phyloP scores from a whole-genome alignment of 2,797 vertebrate genomes.

The Ataeniobius toweri region DNA sequence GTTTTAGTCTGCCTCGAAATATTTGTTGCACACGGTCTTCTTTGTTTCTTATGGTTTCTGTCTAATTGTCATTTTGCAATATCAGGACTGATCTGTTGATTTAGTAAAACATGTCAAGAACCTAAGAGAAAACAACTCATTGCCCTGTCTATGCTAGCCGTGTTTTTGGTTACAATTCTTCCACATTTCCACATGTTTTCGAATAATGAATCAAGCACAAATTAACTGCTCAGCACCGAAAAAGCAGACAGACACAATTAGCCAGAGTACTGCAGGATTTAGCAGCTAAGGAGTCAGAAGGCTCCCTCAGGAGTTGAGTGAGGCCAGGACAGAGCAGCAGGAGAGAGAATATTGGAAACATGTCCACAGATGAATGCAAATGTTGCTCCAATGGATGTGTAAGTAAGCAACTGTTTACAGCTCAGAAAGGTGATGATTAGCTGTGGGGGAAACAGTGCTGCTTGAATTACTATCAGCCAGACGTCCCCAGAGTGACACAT shows the following conservation, averaged over 20 bases:
- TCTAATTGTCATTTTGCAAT: not conserved
- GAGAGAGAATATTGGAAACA: slow-evolving; percentile 15
- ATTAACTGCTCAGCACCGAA: slow-evolving; percentile 5
- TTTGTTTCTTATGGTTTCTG: not conserved
- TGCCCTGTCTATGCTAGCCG: not conserved
- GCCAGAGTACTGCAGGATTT: slow-evolving; percentile 16
- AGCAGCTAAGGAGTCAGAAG: slow-evolving; percentile 23
- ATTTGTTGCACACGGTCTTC: not conserved
- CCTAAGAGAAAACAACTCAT: not conserved
- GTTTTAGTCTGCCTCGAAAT: not conserved
- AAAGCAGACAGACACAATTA: slow-evolving; percentile 22
- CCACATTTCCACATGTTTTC: slow-evolving; percentile 2
- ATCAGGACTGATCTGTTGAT: not conserved
- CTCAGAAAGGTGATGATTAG: slow-evolving; percentile 17
- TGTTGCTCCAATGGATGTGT: slow-evolving; percentile 23
- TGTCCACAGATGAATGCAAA: slow-evolving; percentile 16
- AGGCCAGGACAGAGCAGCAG: slow-evolving; percentile 13
- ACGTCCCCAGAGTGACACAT: not conserved
- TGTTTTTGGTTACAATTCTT: not conserved
- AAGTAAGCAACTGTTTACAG: slow-evolving; percentile 20
- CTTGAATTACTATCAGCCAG: slow-evolving; percentile 3
- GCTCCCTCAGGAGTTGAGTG: slow-evolving; percentile 13
- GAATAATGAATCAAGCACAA: not conserved
- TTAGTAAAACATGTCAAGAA: not conserved
- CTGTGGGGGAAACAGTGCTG: not conserved